Base-by-base conservation (phyloP, 2,797 vertebrate species). In the Fistularia tabacaria region DNA sequence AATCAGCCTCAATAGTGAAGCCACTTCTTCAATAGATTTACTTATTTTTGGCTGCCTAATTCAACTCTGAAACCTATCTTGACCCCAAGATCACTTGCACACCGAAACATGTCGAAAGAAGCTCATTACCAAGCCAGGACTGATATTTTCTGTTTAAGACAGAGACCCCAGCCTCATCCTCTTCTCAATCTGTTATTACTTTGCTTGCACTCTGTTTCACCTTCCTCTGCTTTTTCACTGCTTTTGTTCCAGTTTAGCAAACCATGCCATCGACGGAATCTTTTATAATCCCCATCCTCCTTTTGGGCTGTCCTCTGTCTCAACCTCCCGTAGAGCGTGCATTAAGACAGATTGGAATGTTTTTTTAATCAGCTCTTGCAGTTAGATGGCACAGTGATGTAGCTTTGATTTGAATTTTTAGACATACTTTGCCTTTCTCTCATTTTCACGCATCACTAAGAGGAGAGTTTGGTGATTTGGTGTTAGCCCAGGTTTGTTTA, bases 101-200 rank as follows among this genome's bases (percentile, higher is more conserved):
- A 6, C 46, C 52, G 52, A 6, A 42, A 25, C 25, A 12, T 51
- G 39, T 51, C 8, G 11, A 61, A 48, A 58, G 67, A 63, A 66
- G 62, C 63, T 79, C 75, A 66, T 84, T 80, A 74, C 42, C 45
- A 52, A 44, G 59, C 60, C 57, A 6, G 8, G 71, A 12, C 70
- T 47, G 62, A 73, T 74, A 40, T 71, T 74, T 71, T 60, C 73
- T 59, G 64, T 79, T 73, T 72, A 82, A 76, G 65, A 53, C 42
- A 39, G 56, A 39, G 56, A 73, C 51, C 36, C 50, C 59, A 11
- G 46, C 49, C 54, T 61, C 57, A 10, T 68, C 64, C 41, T 1
- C 4, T 42, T 50, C 48, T 51, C 57, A 40, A 62, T 10, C 38
- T 36, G 14, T 46, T 45, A 5, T 14, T 14, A 39, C 40, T 44